Base-by-base conservation (phyloP, 2,113 vertebrate species). In the Noctilio leporinus region DNA sequence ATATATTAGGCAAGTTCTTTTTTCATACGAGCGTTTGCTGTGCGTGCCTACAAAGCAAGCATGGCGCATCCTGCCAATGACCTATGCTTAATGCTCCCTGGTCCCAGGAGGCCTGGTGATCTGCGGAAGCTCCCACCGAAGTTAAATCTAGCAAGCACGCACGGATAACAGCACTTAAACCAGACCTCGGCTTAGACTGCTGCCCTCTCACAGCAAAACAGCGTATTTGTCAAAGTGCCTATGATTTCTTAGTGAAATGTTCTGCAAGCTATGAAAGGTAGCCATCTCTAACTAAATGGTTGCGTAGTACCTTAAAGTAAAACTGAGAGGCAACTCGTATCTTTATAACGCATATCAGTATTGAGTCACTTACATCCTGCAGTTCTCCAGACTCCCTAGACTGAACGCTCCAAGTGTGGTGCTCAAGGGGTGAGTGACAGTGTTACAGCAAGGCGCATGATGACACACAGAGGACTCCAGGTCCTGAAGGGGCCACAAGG, bases 91-190 rank as follows among this genome's bases (percentile, higher is more conserved):
- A 97, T 87, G 49, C 53, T 97, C 86, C 93, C 94, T 85, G 65
- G 45, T 75, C 85, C 64, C 94, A 96, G 64, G 43, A 89, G 84
- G 84, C 80, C 91, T 92, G 88, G 88, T 95, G 95, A 97, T 97
- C 64, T 96, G 65, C 94, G 96, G 96, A 97, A 96, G 91, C 76
- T 94, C 69, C 81, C 87, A 93, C 96, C 95, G 94, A 96, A 97
- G 89, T 96, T 96, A 97, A 97, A 98, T 26, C 65, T 78, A 96
- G 75, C 30, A 94, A 55, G 93, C 57, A 22, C 38, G 43, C 43
- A 97, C 55, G 93, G 93, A 95, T 57, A 90, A 95, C 43, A 24
- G 55, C 33, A 49, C 86, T 89, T 75, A 53, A 80, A 94, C 67
- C 45, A 94, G 92, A 91, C 38, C 30, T n/a, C n/a, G n/a, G n/a